phyloP scores from a whole-genome alignment of 2,888 invertebrate genomes.

The Erebia epiphron region DNA sequence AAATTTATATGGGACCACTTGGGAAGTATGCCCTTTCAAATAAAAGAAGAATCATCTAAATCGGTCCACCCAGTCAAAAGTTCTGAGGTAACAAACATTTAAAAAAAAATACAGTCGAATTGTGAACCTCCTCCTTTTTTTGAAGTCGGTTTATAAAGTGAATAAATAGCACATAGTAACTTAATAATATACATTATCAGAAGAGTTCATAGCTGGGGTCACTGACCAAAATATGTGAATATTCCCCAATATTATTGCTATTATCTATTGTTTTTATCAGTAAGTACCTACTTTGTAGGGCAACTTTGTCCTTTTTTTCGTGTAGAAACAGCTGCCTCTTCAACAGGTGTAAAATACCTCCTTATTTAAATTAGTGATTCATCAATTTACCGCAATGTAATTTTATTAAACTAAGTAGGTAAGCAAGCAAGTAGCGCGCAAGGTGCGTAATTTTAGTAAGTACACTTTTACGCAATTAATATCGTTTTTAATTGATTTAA shows the following conservation, averaged over 20 bases:
- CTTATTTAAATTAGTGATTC: constrained; percentile 12
- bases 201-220: too few species aligned
- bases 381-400: not conserved
- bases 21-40: too few species aligned
- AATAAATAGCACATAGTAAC: too few species aligned
- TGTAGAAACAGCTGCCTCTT: not conserved
- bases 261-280: not conserved
- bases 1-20: too few species aligned
- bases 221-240: too few species aligned
- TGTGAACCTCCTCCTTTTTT: too few species aligned
- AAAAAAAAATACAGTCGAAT: too few species aligned
- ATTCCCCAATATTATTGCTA: not conserved
- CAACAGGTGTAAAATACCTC: constrained; percentile 20
- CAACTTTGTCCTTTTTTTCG: not conserved
- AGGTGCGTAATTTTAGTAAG: constrained; percentile 23
- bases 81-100: too few species aligned
- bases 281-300: not conserved
- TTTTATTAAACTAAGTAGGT: not conserved
- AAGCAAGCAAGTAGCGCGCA: constrained; percentile 17
- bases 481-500: constrained; percentile 28
- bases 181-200: too few species aligned
- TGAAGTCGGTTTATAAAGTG: too few species aligned
- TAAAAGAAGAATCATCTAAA: too few species aligned
- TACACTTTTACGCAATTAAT: constrained; percentile 21
- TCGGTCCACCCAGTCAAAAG: too few species aligned